phyloP scores from a whole-genome alignment of 2,888 invertebrate genomes.

The Spodoptera picta region DNA sequence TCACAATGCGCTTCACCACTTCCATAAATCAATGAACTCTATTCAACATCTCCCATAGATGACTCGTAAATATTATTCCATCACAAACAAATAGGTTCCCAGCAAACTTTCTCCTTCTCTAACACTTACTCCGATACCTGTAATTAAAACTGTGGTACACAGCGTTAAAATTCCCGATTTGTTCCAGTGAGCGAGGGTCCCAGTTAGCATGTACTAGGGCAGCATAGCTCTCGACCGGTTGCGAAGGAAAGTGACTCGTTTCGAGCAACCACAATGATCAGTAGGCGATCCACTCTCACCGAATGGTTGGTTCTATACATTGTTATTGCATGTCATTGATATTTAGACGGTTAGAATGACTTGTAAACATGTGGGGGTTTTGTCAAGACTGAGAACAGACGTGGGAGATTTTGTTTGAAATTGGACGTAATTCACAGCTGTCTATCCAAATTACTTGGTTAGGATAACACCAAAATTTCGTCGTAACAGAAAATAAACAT shows the following conservation, averaged over 20 bases:
- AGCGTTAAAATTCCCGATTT: constrained; percentile 40
- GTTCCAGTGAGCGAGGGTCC: constrained; percentile 33
- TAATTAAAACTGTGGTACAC: constrained; percentile 14
- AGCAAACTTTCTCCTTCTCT: constrained; percentile 30
- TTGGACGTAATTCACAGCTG: no score
- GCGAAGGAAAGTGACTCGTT: constrained; percentile 69
- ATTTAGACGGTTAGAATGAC: constrained; percentile 12
- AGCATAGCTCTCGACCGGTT: constrained; percentile 51
- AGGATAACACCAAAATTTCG: no score
- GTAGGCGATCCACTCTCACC: constrained; percentile 69
- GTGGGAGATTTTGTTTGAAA: no score
- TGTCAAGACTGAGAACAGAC: background rate
- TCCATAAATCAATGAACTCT: constrained; percentile 6
- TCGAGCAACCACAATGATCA: constrained; percentile 58
- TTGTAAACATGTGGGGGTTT: constrained; percentile 12
- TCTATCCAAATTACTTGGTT: no score
- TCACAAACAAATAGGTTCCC: constrained; percentile 21
- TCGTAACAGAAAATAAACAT: no score
- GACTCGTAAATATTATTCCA: constrained; percentile 1
- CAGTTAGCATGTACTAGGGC: constrained; percentile 10
- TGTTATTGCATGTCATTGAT: constrained; percentile 1
- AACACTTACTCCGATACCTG: constrained; percentile 11
- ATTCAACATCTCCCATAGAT: background rate
- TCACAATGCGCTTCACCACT: constrained; percentile 13
- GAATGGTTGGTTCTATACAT: constrained; percentile 19